phyloP scores from a whole-genome alignment of 2,113 vertebrate species.

The Neodon shergylaensis region DNA sequence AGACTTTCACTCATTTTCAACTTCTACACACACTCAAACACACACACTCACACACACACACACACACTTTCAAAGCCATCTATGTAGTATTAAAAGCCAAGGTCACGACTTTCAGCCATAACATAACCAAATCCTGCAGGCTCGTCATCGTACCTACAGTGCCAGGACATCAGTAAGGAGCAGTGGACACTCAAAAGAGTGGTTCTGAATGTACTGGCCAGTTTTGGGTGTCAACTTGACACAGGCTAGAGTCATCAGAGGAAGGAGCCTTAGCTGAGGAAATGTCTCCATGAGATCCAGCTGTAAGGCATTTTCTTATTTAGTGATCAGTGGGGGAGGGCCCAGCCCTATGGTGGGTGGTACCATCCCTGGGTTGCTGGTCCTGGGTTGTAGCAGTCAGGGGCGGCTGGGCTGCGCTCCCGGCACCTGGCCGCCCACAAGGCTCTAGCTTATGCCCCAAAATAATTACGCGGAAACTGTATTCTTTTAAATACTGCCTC shows the following conservation, averaged over 20 bases:
- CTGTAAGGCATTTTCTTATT: background rate
- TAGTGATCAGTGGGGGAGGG: background rate
- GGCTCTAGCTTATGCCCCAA: no score
- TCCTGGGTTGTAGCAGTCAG: no score
- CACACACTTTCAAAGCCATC: background rate
- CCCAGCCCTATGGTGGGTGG: background rate
- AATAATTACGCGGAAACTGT: no score
- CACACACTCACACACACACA: no score
- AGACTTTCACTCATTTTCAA: background rate
- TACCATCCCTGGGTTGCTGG: background rate
- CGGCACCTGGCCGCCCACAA: no score
- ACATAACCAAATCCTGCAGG: background rate
- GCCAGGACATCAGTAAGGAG: background rate
- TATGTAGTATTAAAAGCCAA: background rate
- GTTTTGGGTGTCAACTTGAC: background rate
- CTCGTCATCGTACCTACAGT: background rate
- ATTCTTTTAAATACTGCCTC: no score
- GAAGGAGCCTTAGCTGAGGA: background rate
- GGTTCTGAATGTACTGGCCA: background rate
- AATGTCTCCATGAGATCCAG: background rate
- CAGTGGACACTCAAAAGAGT: background rate
- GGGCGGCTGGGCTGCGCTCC: no score
- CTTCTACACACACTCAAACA: background rate
- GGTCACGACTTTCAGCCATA: background rate
- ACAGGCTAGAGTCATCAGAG: background rate